Evolutionary conservation across 2,888 invertebrate genomes (phyloP).

Genomic region (Perizoma flavofasciatum): DNA sequence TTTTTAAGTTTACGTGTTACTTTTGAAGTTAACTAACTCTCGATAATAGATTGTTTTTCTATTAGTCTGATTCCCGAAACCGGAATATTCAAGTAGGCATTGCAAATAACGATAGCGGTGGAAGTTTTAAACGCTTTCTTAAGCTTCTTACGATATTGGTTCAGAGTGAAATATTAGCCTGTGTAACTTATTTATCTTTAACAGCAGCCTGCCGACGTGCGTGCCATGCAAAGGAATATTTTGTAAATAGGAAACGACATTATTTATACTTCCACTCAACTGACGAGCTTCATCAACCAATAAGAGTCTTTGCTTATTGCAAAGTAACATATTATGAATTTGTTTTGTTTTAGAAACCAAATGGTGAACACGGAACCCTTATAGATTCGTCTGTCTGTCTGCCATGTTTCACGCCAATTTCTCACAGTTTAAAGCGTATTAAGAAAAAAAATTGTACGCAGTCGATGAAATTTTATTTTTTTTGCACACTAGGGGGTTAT

Average conservation of each 20-base stretch:
- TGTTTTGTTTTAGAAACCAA: too few species aligned
- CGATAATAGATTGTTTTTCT: background rate
- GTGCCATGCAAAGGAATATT: slow-evolving; percentile 31
- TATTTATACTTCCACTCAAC: slow-evolving; percentile 13
- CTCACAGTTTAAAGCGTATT: too few species aligned
- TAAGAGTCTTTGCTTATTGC: too few species aligned
- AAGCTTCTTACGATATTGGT: slow-evolving; percentile 40
- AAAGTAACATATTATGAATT: too few species aligned
- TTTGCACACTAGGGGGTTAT: too few species aligned
- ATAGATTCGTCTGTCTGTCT: too few species aligned
- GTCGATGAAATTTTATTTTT: too few species aligned
- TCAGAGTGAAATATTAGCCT: slow-evolving; percentile 38
- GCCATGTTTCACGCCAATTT: too few species aligned
- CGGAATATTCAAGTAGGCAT: slow-evolving; percentile 26
- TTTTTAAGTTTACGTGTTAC: too few species aligned
- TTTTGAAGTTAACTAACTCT: too few species aligned
- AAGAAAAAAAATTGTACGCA: too few species aligned
- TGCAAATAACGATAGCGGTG: slow-evolving; percentile 23
- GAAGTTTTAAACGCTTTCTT: slow-evolving; percentile 31
- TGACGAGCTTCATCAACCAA: background rate
- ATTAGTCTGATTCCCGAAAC: slow-evolving; percentile 1
- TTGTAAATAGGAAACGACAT: slow-evolving; percentile 27
- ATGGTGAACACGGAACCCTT: too few species aligned
- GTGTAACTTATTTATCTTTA: slow-evolving; percentile 37
- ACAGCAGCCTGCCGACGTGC: slow-evolving; percentile 30